Conservation (phyloP, 1,140 invertebrate genomes). For the Hyles vespertilio region DNA sequence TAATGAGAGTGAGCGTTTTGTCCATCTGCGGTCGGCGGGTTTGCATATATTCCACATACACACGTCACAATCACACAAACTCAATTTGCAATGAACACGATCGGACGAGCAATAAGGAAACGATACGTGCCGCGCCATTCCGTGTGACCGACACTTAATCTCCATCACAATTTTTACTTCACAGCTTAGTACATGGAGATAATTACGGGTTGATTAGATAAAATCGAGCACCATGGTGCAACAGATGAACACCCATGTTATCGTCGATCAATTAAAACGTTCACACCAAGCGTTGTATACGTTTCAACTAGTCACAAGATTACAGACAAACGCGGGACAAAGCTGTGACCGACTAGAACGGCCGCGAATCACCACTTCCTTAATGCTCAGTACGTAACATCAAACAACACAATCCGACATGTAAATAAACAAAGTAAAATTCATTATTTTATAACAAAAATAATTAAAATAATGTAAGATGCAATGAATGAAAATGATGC, state of each 20-base stretch:
- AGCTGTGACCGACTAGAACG: too few species aligned
- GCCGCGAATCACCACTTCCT: slow-evolving; percentile 39
- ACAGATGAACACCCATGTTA: slow-evolving; percentile 21
- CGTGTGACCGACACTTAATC: too few species aligned
- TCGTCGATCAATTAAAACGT: slow-evolving; percentile 13
- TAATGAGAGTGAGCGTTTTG: background rate
- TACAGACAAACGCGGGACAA: too few species aligned
- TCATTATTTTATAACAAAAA: slow-evolving; percentile 37
- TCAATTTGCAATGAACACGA: slow-evolving; percentile 51
- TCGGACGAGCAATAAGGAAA: slow-evolving; percentile 62
- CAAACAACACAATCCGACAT: slow-evolving; percentile 54
- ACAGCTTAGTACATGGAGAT: slow-evolving; percentile 21
- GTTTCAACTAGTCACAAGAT: slow-evolving; percentile 5
- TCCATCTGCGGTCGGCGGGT: slow-evolving; percentile 51
- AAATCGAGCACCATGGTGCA: slow-evolving; percentile 22
- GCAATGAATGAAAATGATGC: slow-evolving; percentile 69
- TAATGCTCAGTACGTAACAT: slow-evolving; percentile 63
- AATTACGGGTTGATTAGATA: slow-evolving; percentile 18
- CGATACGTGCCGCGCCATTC: too few species aligned
- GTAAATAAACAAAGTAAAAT: slow-evolving; percentile 41
- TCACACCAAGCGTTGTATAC: slow-evolving; percentile 5
- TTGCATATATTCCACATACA: slow-evolving; percentile 48
- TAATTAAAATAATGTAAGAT: slow-evolving; percentile 41
- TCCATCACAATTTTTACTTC: slow-evolving; percentile 8
- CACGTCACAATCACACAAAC: slow-evolving; percentile 47